Evolutionary conservation across 2,888 invertebrate species (phyloP).

Genomic region (Rapana venosa): DNA sequence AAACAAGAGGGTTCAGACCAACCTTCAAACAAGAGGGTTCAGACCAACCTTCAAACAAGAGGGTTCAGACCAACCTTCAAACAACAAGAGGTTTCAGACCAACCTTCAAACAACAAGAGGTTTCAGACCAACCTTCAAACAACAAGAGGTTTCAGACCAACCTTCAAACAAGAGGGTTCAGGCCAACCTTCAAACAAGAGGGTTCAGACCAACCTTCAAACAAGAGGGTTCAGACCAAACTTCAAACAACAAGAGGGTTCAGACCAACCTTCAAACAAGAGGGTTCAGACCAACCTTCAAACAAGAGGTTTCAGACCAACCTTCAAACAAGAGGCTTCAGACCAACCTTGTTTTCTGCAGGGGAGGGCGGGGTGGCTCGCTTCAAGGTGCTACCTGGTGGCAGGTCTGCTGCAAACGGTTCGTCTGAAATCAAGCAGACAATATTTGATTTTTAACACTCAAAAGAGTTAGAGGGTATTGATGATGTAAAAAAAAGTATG

Average conservation of each 20-base stretch:
- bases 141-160: constrained; percentile 11
- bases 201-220: constrained; percentile 45
- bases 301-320: constrained; percentile 36
- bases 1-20: background rate
- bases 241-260: constrained; percentile 17
- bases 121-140: constrained; percentile 42
- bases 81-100: constrained; percentile 20
- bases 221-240: constrained; percentile 34
- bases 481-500: no score
- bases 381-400: constrained; percentile 76
- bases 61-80: constrained; percentile 42
- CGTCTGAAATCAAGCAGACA: constrained; percentile 61
- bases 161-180: constrained; percentile 39
- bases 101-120: constrained; percentile 39
- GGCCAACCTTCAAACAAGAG: constrained; percentile 48
- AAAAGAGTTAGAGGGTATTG: no score
- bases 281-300: constrained; percentile 44
- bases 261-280: constrained; percentile 48
- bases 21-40: constrained; percentile 44
- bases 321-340: constrained; percentile 23
- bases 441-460: no score
- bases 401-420: constrained; percentile 76
- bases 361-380: constrained; percentile 67
- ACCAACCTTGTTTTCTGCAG: constrained; percentile 54
- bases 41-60: constrained; percentile 48